Evolutionary conservation across 2,888 invertebrate species (phyloP).

Genomic region (Lissocephala sabroskyi): DNA sequence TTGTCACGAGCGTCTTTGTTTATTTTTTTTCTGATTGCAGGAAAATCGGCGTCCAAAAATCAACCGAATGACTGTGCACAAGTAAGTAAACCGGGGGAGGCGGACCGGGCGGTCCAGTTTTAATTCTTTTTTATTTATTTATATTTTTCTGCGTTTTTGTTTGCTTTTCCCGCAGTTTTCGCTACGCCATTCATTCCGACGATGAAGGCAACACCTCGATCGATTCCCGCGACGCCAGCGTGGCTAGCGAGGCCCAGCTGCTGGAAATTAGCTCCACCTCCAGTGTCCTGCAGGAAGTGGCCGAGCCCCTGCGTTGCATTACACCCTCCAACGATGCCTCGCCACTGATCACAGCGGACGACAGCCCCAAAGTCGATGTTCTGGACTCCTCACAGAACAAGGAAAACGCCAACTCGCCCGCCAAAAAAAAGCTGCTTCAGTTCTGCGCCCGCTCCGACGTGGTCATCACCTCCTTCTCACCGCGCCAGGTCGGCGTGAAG

Average conservation of each 20-base stretch:
- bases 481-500: slow-evolving; percentile 59
- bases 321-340: slow-evolving; percentile 27
- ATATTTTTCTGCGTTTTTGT: neutral
- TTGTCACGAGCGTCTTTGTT: too few species aligned
- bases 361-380: slow-evolving; percentile 51
- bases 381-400: slow-evolving; percentile 57
- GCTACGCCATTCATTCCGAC: slow-evolving; percentile 64
- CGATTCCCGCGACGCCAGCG: slow-evolving; percentile 42
- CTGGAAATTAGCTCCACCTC: slow-evolving; percentile 12
- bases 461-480: slow-evolving; percentile 69
- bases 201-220: slow-evolving; percentile 60
- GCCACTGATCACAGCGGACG: slow-evolving; percentile 16
- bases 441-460: slow-evolving; percentile 59
- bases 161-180: slow-evolving; percentile 44
- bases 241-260: neutral
- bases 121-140: too few species aligned
- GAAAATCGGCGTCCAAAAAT: slow-evolving; percentile 34
- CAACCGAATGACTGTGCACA: slow-evolving; percentile 66
- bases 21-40: slow-evolving; percentile 32
- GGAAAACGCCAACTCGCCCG: slow-evolving; percentile 42
- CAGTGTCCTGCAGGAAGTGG: slow-evolving; percentile 1
- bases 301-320: slow-evolving; percentile 13
- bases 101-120: too few species aligned
- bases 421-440: slow-evolving; percentile 32
- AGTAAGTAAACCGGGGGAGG: slow-evolving; percentile 62